A percentile compares a stretch with the other conserved stretches of the same genome.
Evolutionary conservation across 1,140 invertebrate species (phyloP).

Genomic region (Brachionus sp.): DNA sequence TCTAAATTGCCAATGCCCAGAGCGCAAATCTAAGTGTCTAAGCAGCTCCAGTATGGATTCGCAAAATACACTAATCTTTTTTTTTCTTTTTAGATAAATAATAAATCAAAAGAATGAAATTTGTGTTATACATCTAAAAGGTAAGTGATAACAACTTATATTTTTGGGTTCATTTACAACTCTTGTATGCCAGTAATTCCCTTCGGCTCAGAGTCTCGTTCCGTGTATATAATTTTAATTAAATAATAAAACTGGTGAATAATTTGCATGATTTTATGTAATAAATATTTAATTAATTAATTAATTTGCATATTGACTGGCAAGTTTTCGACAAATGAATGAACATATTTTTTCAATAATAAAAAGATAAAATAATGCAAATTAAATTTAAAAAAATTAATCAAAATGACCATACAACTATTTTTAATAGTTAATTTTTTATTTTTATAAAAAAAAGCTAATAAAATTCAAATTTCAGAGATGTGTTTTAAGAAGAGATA

Average conservation of each 20-base stretch:
- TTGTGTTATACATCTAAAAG: neutral
- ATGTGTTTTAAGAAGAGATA: too few species aligned
- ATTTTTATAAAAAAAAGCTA: neutral
- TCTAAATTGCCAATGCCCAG: neutral
- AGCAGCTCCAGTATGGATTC: neutral
- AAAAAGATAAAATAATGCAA: neutral
- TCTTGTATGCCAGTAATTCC: neutral
- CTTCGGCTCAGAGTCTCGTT: neutral
- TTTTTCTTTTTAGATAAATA: neutral
- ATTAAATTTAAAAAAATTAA: neutral
- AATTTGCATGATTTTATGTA: conserved; percentile 40
- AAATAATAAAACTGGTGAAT: neutral
- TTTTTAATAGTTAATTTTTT: neutral
- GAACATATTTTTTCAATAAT: neutral
- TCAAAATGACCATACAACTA: too few species aligned
- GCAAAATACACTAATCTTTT: neutral
- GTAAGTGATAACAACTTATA: neutral
- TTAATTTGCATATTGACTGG: conserved; percentile 21
- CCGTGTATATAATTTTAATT: conserved; percentile 17
- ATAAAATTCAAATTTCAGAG: neutral
- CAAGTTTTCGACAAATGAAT: neutral
- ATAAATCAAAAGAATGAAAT: neutral
- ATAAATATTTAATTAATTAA: conserved; percentile 40
- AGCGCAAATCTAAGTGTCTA: neutral
- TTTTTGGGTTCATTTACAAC: neutral